Conservation (phyloP, 2,113 vertebrate species). For the Puntigrus tetrazona region DNA sequence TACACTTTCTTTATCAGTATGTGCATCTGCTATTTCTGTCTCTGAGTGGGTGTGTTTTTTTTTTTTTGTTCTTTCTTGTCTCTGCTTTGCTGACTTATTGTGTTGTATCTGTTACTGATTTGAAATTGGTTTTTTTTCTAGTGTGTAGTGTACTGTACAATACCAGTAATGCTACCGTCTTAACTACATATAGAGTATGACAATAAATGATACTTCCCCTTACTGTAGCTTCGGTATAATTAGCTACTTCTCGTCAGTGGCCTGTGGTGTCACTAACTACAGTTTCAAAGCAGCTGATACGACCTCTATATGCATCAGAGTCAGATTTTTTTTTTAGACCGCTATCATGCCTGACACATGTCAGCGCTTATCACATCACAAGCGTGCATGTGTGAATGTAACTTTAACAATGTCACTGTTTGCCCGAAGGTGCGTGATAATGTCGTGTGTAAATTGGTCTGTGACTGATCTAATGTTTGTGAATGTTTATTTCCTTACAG, state of each 20-base stretch:
- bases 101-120: not conserved
- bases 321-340: constrained; percentile 40
- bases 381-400: constrained; percentile 41
- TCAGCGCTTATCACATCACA: constrained; percentile 58
- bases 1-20: constrained; percentile 16
- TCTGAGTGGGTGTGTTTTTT: not conserved
- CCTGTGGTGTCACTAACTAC: not conserved
- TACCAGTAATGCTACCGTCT: not conserved
- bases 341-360: constrained; percentile 63
- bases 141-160: not conserved
- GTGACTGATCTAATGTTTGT: constrained; percentile 6
- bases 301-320: constrained; percentile 33
- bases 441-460: constrained; percentile 8
- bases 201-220: not conserved
- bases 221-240: not conserved
- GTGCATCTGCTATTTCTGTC: constrained; percentile 22
- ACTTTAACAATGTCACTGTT: constrained; percentile 25
- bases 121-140: constrained; percentile 1
- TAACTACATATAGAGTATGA: not conserved
- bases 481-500: constrained; percentile 62
- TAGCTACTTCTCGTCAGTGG: not conserved
- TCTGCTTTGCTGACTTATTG: constrained; percentile 11
- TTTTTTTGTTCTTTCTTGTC: not conserved
- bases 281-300: not conserved
- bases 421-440: constrained; percentile 38